These are phyloP conservation scores for Tachina fera DNA, from an alignment of 2,888 invertebrate species.

Conservation along the genomic window DNA sequence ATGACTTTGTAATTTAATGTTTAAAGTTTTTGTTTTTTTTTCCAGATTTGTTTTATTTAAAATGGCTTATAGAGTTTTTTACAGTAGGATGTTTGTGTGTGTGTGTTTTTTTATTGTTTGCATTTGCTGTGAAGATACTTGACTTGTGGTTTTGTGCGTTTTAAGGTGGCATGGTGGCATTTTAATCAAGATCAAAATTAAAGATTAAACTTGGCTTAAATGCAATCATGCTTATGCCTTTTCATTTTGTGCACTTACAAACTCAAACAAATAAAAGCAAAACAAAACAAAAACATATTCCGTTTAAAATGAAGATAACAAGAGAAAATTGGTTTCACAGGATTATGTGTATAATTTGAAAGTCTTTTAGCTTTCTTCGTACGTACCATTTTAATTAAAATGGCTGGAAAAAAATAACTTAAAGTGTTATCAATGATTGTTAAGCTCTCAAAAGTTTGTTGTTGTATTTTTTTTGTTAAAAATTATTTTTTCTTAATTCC, in stretches of 20 bases:
- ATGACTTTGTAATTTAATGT: conserved; percentile 64
- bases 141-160: conserved; percentile 38
- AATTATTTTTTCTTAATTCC: conserved; percentile 54
- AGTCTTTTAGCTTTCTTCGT: conserved; percentile 15
- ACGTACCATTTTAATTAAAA: conserved; percentile 39
- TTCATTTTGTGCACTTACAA: conserved; percentile 28
- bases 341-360: conserved; percentile 60
- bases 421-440: conserved; percentile 64
- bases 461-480: neutral
- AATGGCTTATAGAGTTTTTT: conserved; percentile 49
- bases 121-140: conserved; percentile 44
- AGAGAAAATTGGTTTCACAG: conserved; percentile 63
- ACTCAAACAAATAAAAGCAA: neutral
- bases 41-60: conserved; percentile 30
- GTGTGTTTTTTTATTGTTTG: conserved; percentile 7
- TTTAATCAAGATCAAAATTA: conserved; percentile 70
- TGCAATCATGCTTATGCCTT: conserved; percentile 65
- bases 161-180: conserved; percentile 67
- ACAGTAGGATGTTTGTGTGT: conserved; percentile 46
- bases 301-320: conserved; percentile 30
- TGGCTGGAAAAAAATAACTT: neutral
- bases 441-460: conserved; percentile 4
- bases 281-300: conserved; percentile 1
- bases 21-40: conserved; percentile 29
- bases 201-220: conserved; percentile 71